A percentile compares a stretch with the other conserved stretches of the same genome.
These are phyloP conservation scores for Drosophila mauritiana DNA, from an alignment of 1,140 invertebrate genomes.

Conservation along the genomic window DNA sequence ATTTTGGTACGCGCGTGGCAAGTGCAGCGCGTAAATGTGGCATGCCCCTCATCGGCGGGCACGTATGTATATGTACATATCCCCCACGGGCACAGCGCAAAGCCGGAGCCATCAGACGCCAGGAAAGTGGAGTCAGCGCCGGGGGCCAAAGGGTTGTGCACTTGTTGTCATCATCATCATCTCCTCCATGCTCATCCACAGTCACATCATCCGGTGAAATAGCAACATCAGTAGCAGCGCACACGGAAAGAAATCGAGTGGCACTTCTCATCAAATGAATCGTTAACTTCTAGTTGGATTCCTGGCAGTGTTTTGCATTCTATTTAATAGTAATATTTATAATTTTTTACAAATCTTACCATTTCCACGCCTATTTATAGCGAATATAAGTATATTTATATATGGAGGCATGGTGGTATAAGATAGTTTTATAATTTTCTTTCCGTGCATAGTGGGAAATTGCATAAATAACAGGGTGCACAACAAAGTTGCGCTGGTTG, in stretches of 20 bases:
- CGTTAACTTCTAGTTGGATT: too few species aligned
- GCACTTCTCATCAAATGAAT: too few species aligned
- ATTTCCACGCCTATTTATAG: too few species aligned
- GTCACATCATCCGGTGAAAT: constrained; percentile 39
- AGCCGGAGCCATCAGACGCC: constrained; percentile 39
- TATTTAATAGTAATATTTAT: background rate
- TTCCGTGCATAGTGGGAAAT: constrained; percentile 19
- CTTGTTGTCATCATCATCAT: constrained; percentile 70
- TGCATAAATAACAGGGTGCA: constrained; percentile 63
- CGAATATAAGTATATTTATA: too few species aligned
- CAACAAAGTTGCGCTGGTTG: constrained; percentile 36
- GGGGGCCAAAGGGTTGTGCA: constrained; percentile 73
- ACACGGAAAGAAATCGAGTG: constrained; percentile 3
- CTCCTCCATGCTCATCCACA: constrained; percentile 21
- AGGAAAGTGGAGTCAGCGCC: constrained; percentile 46
- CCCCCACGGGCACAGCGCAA: constrained; percentile 24
- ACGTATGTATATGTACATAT: constrained; percentile 59
- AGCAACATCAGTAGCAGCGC: constrained; percentile 1
- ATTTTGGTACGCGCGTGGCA: constrained; percentile 74
- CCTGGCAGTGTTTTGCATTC: too few species aligned
- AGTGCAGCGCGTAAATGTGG: constrained; percentile 70
- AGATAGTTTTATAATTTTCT: background rate
- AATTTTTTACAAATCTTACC: too few species aligned
- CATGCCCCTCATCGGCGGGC: constrained; percentile 42
- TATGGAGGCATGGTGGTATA: background rate